phyloP scores from a whole-genome alignment of 1,140 invertebrate species.

The Diorhabda elongata region DNA sequence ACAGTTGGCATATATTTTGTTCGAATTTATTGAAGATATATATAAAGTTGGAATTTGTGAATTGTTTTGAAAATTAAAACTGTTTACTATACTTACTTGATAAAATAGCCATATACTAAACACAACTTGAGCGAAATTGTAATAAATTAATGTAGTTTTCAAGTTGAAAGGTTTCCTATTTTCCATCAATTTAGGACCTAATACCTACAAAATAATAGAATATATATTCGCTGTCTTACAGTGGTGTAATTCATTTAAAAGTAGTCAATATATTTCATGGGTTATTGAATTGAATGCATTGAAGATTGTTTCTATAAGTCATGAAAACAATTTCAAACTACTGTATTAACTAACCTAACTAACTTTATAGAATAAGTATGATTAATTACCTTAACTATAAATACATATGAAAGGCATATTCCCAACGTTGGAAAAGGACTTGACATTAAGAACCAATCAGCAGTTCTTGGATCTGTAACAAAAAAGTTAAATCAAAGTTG shows the following conservation, averaged over 20 bases:
- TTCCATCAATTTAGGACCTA: conserved; percentile 68
- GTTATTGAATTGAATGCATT: too few relatives aligned
- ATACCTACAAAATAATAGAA: conserved; percentile 38
- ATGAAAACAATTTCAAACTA: too few relatives aligned
- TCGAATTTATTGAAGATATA: too few relatives aligned
- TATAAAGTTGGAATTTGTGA: too few relatives aligned
- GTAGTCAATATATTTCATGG: too few relatives aligned
- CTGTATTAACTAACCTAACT: too few relatives aligned
- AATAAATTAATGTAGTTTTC: conserved; percentile 59
- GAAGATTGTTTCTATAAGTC: too few relatives aligned
- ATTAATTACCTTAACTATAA: conserved; percentile 59
- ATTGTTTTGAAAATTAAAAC: too few relatives aligned
- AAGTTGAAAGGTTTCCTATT: conserved; percentile 64
- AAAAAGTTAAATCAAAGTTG: conserved; percentile 25
- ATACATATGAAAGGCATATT: conserved; percentile 74
- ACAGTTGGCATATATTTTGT: too few relatives aligned
- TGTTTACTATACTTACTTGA: conserved; percentile 29
- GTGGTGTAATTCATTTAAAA: too few relatives aligned
- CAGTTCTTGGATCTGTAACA: conserved; percentile 71
- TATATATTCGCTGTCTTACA: neutral
- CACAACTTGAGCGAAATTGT: conserved; percentile 67
- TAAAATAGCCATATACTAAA: conserved; percentile 47
- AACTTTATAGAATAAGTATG: neutral
- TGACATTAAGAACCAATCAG: conserved; percentile 81
- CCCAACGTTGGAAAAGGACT: conserved; percentile 75